Percentiles rank a stretch among this genome's conserved stretches.
Evolutionary conservation across 2,888 invertebrate genomes (phyloP).

Genomic region (Kryphioiulus occultus): DNA sequence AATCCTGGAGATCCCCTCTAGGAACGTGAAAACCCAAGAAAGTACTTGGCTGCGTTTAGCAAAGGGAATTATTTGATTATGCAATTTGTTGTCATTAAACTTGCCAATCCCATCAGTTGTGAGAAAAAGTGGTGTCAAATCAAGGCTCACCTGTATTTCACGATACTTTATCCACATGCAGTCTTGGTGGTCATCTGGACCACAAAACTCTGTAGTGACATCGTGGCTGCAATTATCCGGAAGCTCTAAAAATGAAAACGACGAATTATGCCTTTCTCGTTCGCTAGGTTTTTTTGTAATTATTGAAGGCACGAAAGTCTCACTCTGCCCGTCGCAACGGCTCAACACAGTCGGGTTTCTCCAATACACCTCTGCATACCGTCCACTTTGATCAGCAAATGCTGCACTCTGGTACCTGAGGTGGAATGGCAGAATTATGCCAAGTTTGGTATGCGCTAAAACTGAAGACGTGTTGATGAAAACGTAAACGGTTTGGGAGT

Average conservation of each 20-base stretch:
- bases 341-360: neutral
- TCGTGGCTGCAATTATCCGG: neutral
- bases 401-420: neutral
- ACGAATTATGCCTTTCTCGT: neutral
- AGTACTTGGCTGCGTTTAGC: neutral
- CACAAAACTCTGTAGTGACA: neutral
- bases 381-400: neutral
- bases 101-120: neutral
- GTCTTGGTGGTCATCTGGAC: neutral
- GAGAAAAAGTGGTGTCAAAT: neutral
- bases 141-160: neutral
- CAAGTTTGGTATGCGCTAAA: neutral
- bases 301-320: neutral
- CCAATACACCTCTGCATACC: neutral
- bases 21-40: neutral
- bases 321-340: neutral
- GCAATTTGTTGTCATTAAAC: too few species aligned
- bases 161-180: conserved; percentile 20
- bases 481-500: neutral
- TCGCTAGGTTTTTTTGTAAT: too few species aligned
- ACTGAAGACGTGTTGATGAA: neutral
- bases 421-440: conserved; percentile 14
- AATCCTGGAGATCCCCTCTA: neutral
- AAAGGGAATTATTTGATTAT: neutral
- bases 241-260: neutral